These are phyloP conservation scores for Nebria ingens DNA, from an alignment of 1,140 invertebrate genomes.

Conservation along the genomic window DNA sequence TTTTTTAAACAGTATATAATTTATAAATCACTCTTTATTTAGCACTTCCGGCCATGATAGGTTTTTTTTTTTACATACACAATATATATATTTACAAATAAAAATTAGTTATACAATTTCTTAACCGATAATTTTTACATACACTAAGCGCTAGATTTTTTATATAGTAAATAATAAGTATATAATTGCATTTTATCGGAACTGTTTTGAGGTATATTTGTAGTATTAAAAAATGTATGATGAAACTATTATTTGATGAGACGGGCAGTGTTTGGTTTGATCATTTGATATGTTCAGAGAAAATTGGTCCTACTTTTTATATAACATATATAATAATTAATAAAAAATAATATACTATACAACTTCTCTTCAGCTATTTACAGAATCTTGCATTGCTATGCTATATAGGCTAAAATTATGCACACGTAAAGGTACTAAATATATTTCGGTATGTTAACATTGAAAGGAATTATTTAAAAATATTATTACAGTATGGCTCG, in stretches of 20 bases:
- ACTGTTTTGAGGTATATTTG: constrained; percentile 5
- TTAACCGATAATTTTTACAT: constrained; percentile 5
- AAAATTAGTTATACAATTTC: background rate
- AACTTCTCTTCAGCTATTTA: background rate
- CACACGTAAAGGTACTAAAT: too few relatives aligned
- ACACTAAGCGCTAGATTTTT: background rate
- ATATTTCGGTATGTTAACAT: too few relatives aligned
- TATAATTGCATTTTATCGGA: constrained; percentile 3
- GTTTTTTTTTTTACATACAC: too few relatives aligned
- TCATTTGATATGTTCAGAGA: background rate
- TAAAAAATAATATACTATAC: too few relatives aligned
- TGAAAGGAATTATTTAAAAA: too few relatives aligned
- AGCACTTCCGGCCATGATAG: background rate
- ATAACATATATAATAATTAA: background rate
- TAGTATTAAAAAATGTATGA: background rate
- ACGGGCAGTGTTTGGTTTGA: background rate
- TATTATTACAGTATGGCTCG: too few relatives aligned
- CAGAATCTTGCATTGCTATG: background rate
- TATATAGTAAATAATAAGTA: constrained; percentile 8
- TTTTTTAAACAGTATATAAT: too few relatives aligned
- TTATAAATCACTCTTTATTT: constrained; percentile 10
- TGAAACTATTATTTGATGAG: constrained; percentile 1
- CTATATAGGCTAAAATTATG: background rate
- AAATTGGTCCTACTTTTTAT: background rate
- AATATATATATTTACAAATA: background rate